A percentile compares a stretch with the other conserved stretches of the same genome.
Conservation (phyloP, 2,888 invertebrate species). For the Apamea anceps region DNA sequence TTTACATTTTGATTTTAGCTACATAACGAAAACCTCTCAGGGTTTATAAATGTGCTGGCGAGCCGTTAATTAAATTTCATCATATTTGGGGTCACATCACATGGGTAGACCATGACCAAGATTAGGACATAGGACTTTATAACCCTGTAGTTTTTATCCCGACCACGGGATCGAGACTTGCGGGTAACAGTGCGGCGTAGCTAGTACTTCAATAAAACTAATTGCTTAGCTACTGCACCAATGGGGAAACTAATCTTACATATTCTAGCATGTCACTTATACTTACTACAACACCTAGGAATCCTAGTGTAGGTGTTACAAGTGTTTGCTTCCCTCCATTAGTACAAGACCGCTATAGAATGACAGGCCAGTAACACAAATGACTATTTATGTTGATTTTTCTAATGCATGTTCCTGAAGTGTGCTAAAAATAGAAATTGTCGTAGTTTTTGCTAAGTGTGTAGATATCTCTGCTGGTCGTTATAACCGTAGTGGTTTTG, state of each 20-base stretch:
- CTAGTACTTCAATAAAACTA: background rate
- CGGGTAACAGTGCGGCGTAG: no score
- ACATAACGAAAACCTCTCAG: no score
- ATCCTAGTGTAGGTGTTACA: constrained; percentile 48
- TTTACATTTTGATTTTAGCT: no score
- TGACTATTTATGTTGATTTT: constrained; percentile 52
- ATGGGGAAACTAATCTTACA: background rate
- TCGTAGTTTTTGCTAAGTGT: constrained; percentile 1
- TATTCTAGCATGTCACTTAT: background rate
- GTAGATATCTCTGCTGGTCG: background rate
- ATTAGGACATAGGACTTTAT: no score
- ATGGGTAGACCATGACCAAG: no score
- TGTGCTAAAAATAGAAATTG: constrained; percentile 33
- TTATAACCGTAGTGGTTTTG: background rate
- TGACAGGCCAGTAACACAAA: constrained; percentile 29
- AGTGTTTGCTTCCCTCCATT: constrained; percentile 52
- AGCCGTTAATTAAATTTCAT: no score
- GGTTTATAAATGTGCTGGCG: no score
- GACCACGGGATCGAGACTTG: no score
- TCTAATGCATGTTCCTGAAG: constrained; percentile 21
- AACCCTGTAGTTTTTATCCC: no score
- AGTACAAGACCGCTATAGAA: constrained; percentile 3
- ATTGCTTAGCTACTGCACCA: background rate
- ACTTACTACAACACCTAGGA: constrained; percentile 33
- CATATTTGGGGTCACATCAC: background rate